Conservation (phyloP, 2,797 vertebrate genomes). For the Bradypus variegatus region DNA sequence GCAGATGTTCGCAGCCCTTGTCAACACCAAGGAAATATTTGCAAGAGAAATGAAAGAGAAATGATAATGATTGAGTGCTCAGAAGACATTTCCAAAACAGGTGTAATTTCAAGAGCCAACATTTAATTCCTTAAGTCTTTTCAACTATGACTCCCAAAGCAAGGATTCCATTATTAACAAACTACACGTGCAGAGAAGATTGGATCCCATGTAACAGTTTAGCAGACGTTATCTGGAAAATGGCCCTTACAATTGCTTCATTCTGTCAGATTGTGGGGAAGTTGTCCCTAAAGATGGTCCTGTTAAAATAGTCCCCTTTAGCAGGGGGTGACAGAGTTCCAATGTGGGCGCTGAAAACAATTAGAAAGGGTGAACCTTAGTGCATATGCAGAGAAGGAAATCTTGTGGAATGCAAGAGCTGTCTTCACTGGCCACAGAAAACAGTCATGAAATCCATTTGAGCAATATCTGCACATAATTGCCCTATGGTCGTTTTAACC, state of each 20-base stretch:
- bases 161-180: not conserved
- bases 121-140: not conserved
- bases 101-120: not conserved
- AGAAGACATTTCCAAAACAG: constrained; percentile 1
- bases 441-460: not conserved
- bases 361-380: not conserved
- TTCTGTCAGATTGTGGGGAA: not conserved
- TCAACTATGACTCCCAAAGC: not conserved
- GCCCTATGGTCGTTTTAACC: not conserved
- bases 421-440: not conserved
- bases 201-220: not conserved
- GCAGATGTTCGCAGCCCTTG: not conserved
- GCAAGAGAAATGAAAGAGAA: constrained; percentile 18
- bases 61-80: not conserved
- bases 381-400: not conserved
- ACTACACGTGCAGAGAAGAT: not conserved
- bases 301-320: not conserved
- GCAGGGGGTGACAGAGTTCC: not conserved
- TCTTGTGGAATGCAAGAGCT: not conserved
- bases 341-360: not conserved
- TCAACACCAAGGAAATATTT: not conserved
- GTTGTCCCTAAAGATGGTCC: not conserved
- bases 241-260: not conserved
- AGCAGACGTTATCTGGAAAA: not conserved
- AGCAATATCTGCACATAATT: not conserved